These are phyloP conservation scores for Pseudorhombus dupliciocellatus DNA, from an alignment of 2,113 vertebrate species.

Conservation along the genomic window DNA sequence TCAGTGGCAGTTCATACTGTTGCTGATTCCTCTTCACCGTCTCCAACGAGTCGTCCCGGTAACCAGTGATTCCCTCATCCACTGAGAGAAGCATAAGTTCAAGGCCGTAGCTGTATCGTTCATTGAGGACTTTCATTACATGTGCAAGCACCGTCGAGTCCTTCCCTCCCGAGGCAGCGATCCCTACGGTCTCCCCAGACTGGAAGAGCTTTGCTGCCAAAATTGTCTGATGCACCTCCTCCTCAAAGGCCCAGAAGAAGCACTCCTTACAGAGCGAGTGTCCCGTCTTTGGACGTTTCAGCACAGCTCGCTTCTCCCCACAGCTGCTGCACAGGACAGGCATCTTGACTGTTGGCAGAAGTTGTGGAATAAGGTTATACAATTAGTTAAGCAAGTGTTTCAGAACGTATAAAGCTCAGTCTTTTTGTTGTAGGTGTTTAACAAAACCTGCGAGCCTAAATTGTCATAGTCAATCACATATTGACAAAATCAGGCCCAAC, in stretches of 20 bases:
- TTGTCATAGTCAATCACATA: background rate
- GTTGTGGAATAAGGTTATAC: background rate
- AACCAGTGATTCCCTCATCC: conserved; percentile 90
- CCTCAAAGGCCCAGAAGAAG: conserved; percentile 89
- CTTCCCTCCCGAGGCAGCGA: conserved; percentile 89
- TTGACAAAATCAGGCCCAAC: no score
- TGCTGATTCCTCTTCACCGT: conserved; percentile 86
- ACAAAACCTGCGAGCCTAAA: background rate
- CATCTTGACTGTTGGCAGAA: conserved; percentile 65
- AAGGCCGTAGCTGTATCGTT: conserved; percentile 82
- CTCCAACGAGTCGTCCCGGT: conserved; percentile 88
- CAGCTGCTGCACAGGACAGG: conserved; percentile 83
- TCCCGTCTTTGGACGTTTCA: conserved; percentile 81
- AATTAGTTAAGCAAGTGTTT: background rate
- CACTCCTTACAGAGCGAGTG: conserved; percentile 86
- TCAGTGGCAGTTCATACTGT: conserved; percentile 86
- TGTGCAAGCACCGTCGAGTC: conserved; percentile 91
- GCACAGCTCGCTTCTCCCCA: conserved; percentile 66
- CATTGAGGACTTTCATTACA: conserved; percentile 84
- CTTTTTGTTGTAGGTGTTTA: background rate
- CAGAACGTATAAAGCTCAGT: background rate
- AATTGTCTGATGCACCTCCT: conserved; percentile 87
- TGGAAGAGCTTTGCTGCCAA: conserved; percentile 81
- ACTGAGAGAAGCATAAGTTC: conserved; percentile 86
- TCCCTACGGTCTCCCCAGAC: conserved; percentile 82